phyloP scores from a whole-genome alignment of 2,113 vertebrate species.

The Corythornis madagascariensis region DNA sequence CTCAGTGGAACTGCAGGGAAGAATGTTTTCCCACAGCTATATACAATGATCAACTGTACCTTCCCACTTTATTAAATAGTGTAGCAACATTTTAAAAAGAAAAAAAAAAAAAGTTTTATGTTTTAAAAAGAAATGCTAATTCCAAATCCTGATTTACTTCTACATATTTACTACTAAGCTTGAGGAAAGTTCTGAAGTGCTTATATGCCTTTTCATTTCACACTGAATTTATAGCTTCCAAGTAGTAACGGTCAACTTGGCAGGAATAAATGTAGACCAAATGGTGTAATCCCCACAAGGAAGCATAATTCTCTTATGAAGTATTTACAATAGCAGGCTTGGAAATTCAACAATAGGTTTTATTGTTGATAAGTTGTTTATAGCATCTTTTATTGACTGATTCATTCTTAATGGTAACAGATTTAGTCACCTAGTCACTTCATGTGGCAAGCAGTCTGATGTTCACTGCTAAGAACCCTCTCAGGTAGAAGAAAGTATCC shows the following conservation, averaged over 20 bases:
- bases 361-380: constrained; percentile 66
- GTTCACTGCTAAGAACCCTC: background rate
- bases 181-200: background rate
- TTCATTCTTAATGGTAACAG: constrained; percentile 51
- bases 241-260: constrained; percentile 46
- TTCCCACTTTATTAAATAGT: background rate
- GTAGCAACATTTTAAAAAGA: background rate
- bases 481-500: constrained; percentile 6
- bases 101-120: background rate
- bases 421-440: constrained; percentile 42
- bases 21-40: background rate
- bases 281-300: constrained; percentile 61
- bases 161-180: background rate
- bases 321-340: constrained; percentile 61
- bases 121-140: background rate
- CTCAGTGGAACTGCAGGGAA: background rate
- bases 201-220: constrained; percentile 39
- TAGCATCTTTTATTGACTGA: constrained; percentile 47
- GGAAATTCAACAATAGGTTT: constrained; percentile 57
- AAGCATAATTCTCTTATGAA: constrained; percentile 64
- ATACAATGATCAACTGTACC: background rate
- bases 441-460: background rate
- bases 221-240: constrained; percentile 57
- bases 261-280: constrained; percentile 49
- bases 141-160: background rate